A percentile compares a stretch with the other conserved stretches of the same genome.
Conservation (phyloP, 2,113 vertebrate species). For the Gila orcuttii region DNA sequence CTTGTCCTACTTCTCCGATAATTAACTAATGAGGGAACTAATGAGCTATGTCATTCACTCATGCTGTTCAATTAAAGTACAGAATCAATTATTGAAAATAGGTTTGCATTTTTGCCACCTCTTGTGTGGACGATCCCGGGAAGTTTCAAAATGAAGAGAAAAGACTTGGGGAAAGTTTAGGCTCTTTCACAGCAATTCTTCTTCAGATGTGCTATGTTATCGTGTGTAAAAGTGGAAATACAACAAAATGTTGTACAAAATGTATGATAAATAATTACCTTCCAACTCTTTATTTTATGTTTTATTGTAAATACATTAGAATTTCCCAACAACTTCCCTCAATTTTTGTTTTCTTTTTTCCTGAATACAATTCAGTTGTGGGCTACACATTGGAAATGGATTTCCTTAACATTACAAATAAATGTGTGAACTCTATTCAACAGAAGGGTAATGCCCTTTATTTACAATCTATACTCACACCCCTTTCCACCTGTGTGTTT, state of each 20-base stretch:
- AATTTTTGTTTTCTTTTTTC: neutral
- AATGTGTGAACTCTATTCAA: too few relatives aligned
- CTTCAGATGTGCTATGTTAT: neutral
- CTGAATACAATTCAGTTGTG: neutral
- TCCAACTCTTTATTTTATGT: neutral
- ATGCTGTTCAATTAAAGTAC: slow-evolving; percentile 99
- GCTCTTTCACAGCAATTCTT: neutral
- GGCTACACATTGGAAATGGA: neutral
- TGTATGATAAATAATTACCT: neutral
- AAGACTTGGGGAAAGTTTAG: slow-evolving; percentile 32
- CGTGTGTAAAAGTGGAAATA: neutral
- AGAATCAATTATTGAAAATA: slow-evolving; percentile 99
- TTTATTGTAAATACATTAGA: neutral
- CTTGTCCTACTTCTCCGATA: slow-evolving; percentile 99
- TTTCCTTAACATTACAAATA: neutral
- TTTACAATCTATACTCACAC: too few relatives aligned
- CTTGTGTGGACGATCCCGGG: slow-evolving; percentile 44
- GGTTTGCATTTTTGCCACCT: slow-evolving; percentile 83
- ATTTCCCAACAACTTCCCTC: neutral
- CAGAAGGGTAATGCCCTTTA: too few relatives aligned
- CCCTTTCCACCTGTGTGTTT: too few relatives aligned
- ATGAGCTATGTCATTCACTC: slow-evolving; percentile 99
- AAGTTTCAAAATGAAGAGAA: slow-evolving; percentile 8
- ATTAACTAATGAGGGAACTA: slow-evolving; percentile 99
- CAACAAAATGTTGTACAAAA: neutral